Base-by-base conservation (phyloP, 2,888 invertebrate species). In the Eupithecia tripunctaria region DNA sequence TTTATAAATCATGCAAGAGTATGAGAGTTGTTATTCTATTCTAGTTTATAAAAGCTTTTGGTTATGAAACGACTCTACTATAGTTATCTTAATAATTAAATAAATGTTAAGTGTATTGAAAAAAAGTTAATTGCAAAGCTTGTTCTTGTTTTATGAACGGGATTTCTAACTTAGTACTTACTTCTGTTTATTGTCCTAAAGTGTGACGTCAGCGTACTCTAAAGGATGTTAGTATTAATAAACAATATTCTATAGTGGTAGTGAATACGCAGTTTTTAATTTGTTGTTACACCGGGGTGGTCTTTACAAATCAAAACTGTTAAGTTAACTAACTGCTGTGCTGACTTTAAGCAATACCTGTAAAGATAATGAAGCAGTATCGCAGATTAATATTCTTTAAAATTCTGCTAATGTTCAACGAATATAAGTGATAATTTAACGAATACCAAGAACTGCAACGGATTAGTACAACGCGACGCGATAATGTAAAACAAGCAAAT, bases 401-500 rank as follows among this genome's bases (percentile, higher is more conserved):
- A 62, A 62, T 64, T 21, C 21, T 15, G 25, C 38, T 15, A 64
- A 64, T 38, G 12, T 41, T 32, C 62, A 12, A 14, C 12, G 64
- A 36, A 64, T 41, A 15, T 64, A 25, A 21, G 64, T 21, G 38
- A n/a, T 63, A 63, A 63, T 63, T 36, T 63, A 32, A 64, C 21
- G 38, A 38, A 64, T 64, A 64, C 64, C 38, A 64, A 36, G 64
- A 64, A 70, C 56, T 68, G 41, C 32, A 59, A 59, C 60, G 62
- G 83, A 87, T 88, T 88, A 88, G 84, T 85, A 83, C 81, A 84
- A 84, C 81, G n/a, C 80, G 85, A 85, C 85, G 81, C 82, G 84
- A 87, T 88, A 90, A 88, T 83, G 81, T 85, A 89, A 91, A 81
- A 85, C 87, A 88, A 92, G 89, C 89, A 93, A 92, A 91, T 88